These are phyloP conservation scores for Gymnocephalus cernua DNA, from an alignment of 2,113 vertebrate genomes.

Conservation along the genomic window DNA sequence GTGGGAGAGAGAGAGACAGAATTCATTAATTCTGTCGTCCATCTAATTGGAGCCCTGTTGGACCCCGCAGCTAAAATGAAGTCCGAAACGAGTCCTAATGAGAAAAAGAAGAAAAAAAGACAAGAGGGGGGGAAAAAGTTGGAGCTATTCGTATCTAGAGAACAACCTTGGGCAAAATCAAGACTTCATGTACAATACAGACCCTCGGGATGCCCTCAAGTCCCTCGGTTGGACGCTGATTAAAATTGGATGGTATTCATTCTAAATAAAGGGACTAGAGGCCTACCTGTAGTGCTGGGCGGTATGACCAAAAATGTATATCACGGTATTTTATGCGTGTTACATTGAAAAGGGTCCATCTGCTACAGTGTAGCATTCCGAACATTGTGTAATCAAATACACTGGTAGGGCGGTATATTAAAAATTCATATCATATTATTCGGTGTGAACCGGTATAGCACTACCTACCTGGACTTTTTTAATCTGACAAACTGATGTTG, in stretches of 20 bases:
- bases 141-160: slow-evolving; percentile 52
- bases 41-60: slow-evolving; percentile 80
- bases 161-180: slow-evolving; percentile 75
- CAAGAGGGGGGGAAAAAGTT: slow-evolving; percentile 57
- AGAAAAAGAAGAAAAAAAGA: slow-evolving; percentile 54
- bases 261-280: slow-evolving; percentile 68
- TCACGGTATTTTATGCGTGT: too few relatives aligned
- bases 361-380: too few relatives aligned
- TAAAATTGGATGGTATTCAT: slow-evolving; percentile 65
- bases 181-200: slow-evolving; percentile 61
- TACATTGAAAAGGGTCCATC: too few relatives aligned
- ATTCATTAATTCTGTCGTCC: slow-evolving; percentile 80
- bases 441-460: too few relatives aligned
- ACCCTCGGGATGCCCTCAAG: slow-evolving; percentile 66
- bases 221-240: slow-evolving; percentile 61
- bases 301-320: too few relatives aligned
- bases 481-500: slow-evolving; percentile 53
- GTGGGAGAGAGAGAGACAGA: slow-evolving; percentile 61
- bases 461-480: slow-evolving; percentile 58
- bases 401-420: too few relatives aligned
- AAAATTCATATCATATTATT: too few relatives aligned
- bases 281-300: too few relatives aligned
- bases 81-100: slow-evolving; percentile 78
- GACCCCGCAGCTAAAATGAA: slow-evolving; percentile 78
- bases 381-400: too few relatives aligned